Evolutionary conservation across 2,888 invertebrate species (phyloP).

Genomic region (Sturmia bella): DNA sequence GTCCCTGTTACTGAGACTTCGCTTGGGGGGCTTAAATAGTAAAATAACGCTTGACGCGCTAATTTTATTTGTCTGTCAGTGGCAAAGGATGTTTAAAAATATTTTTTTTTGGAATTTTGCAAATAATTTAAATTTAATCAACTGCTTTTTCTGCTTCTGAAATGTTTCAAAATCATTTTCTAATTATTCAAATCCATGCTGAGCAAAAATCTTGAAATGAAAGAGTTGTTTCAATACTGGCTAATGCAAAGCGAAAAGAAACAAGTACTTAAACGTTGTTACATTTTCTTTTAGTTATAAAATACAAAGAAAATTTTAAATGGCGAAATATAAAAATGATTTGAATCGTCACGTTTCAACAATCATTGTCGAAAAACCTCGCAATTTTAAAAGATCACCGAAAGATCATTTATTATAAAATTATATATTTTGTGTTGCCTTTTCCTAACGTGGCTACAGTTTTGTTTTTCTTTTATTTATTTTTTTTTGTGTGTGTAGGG

Average conservation of each 20-base stretch:
- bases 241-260: constrained; percentile 17
- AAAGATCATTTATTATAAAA: constrained; percentile 63
- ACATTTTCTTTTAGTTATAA: constrained; percentile 22
- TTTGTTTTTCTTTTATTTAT: constrained; percentile 13
- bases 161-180: neutral
- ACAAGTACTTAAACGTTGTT: constrained; percentile 15
- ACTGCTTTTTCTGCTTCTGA: too few species aligned
- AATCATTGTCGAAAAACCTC: constrained; percentile 68
- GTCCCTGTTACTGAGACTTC: too few species aligned
- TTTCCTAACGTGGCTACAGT: constrained; percentile 12
- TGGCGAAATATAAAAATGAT: constrained; percentile 39
- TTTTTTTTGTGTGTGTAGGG: neutral
- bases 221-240: constrained; percentile 4
- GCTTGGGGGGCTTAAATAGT: too few species aligned
- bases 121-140: neutral
- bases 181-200: neutral
- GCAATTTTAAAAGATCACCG: constrained; percentile 65
- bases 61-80: too few species aligned
- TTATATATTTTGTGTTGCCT: constrained; percentile 20
- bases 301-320: constrained; percentile 25
- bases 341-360: constrained; percentile 66
- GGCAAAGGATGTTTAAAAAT: constrained; percentile 53
- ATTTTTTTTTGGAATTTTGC: constrained; percentile 24
- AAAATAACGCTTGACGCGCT: too few species aligned
- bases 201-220: constrained; percentile 62